Evolutionary conservation across 2,113 vertebrate species (phyloP).

Genomic region (Aegithalos caudatus): DNA sequence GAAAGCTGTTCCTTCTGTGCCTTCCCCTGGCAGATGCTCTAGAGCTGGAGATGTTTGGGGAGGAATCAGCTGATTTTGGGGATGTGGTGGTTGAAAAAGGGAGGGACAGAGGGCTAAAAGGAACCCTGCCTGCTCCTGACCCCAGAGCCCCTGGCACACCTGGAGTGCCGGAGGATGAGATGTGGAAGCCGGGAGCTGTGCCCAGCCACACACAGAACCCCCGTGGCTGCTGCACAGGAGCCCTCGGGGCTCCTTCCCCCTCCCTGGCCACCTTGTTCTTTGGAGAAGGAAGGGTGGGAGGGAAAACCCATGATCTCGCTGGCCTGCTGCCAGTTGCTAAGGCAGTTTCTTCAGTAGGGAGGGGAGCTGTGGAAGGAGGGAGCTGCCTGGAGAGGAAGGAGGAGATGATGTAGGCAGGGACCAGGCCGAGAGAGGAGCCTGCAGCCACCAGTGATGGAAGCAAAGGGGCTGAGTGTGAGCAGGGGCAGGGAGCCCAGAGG

Average conservation of each 20-base stretch:
- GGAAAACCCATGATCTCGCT: constrained; percentile 1
- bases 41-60: neutral
- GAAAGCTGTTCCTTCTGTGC: neutral
- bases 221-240: accelerated
- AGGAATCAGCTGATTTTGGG: accelerated
- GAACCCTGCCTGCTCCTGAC: neutral
- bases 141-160: accelerated
- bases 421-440: neutral
- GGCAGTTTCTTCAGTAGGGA: constrained; percentile 9
- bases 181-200: neutral
- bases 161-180: neutral
- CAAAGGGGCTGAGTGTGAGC: neutral
- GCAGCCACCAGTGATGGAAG: neutral
- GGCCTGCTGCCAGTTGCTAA: constrained; percentile 28
- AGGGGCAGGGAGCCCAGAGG: neutral
- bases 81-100: accelerated
- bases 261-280: neutral
- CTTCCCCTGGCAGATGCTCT: neutral
- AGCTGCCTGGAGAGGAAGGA: constrained; percentile 2
- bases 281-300: neutral
- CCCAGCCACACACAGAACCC: neutral
- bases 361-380: neutral
- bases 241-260: neutral
- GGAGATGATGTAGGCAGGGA: neutral
- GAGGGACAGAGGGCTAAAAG: neutral